Base-by-base conservation (phyloP, 2,797 vertebrate species). In the Betta splendens region DNA sequence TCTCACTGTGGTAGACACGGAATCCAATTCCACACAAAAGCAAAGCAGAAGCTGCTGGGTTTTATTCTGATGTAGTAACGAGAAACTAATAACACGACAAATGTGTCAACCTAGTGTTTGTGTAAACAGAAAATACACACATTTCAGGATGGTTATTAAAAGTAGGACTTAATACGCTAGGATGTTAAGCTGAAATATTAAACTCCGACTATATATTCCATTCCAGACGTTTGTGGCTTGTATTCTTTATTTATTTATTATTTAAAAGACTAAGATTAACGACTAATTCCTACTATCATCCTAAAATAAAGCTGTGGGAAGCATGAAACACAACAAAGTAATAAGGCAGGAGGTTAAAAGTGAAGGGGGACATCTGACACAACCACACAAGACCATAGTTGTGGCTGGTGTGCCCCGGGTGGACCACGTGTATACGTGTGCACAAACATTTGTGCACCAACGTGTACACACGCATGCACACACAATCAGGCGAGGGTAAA, bases 21-120 rank as follows among this genome's bases (percentile, higher is more conserved):
- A 59, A 63, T 86, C 75, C 84, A 86, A 86, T 68, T 80, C 75
- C 77, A 89, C 77, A 83, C 69, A 67, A 77, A n/a, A 86, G 84
- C 89, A 74, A 88, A 91, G 90, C 90, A 75, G 70, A 64, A 70
- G 77, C 75, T 33, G 56, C 2, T 43, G 50, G 22, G 42, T 22
- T 62, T 65, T 16, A 16, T 54, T 37, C 9, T 28, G 11, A 5
- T 29, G 25, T 3, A 2, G 35, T 17, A 48, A 5, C 33, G 16
- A 48, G 32, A 2, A 6, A 37, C 21, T 1, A 44, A 3, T 11
- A n/a, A n/a, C 21, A 22, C 4, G 18, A 13, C 32, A 18, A 46
- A 22, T 20, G 6, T 7, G 23, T 45, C 0, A 16, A 36, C 29
- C 7, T 11, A 4, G 23, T 33, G 26, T 43, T 2, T 40, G 17